phyloP scores from a whole-genome alignment of 2,113 vertebrate genomes.

The Recurvirostra avosetta region DNA sequence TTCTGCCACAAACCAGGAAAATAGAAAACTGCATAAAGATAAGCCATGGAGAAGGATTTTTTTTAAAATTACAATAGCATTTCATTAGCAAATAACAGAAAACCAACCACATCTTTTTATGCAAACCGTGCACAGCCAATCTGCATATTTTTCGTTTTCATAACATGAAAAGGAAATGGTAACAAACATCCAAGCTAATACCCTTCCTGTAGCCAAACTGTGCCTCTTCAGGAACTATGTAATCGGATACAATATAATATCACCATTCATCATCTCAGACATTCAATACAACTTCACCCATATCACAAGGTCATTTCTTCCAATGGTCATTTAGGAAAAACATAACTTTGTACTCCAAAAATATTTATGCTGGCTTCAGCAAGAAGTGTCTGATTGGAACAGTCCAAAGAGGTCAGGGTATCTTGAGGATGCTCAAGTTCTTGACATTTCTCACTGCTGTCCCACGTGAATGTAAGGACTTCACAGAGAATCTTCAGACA shows the following conservation, averaged over 20 bases:
- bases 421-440: not conserved
- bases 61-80: not conserved
- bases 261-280: slow-evolving; percentile 7
- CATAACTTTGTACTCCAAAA: not conserved
- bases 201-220: not conserved
- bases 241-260: slow-evolving; percentile 7
- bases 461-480: not conserved
- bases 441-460: not conserved
- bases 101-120: not conserved
- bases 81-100: not conserved
- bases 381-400: not conserved
- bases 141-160: not conserved
- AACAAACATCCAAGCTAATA: not conserved
- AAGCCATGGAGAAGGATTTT: not conserved
- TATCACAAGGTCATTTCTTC: slow-evolving; percentile 13
- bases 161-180: slow-evolving; percentile 1
- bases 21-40: not conserved
- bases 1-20: not conserved
- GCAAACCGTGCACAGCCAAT: not conserved
- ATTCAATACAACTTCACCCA: not conserved
- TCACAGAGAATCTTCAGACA: not conserved
- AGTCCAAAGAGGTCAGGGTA: not conserved
- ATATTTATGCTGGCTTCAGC: not conserved
- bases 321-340: not conserved
- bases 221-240: not conserved